Evolutionary conservation across 1,140 invertebrate species (phyloP), one percentile per base, ranked within the genome.

Genomic region (Teleopsis dalmanni): DNA sequence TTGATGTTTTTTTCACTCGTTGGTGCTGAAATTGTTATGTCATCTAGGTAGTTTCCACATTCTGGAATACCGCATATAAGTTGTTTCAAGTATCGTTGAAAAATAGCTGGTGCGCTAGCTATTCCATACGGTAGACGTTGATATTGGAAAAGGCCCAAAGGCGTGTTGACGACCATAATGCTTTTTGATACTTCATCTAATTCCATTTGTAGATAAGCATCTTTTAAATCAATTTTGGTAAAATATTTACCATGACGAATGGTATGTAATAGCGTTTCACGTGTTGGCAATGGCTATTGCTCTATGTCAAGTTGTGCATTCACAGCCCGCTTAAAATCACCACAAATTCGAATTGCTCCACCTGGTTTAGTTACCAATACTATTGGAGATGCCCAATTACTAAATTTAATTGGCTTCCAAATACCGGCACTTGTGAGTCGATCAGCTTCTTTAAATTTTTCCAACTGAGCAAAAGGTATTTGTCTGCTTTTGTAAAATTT

Each of bases 281-380:
- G 41, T 29, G 49, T 25, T 51, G 62, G 55, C 45, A 72, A 43
- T 1, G 69, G 65, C 34, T 71, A 61, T 25, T 59, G 56, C 42
- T 72, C 62, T 22, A 57, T 44, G 18, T 59, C 35, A 27, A 71
- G 42, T 38, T 54, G 45, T 25, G 73, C n/a, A n/a, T n/a, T 74
- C 25, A 74, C 47, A 6, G 71, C 69, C 21, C 13, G 53, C 55
- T 51, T 68, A 55, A 65, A 77, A 57, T 76, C 74, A 1, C 63
- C 62, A 59, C 74, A 76, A 36, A 77, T 57, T 23, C 74, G 50
- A 26, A 63, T 51, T 40, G 52, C 49, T 8, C 58, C 63, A 52
- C 73, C 58, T 41, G 63, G 59, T 53, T 78, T 79, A 45, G 62
- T 57, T 3, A 76, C 72, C 0, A 71, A 50, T 0, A 77, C 70